Evolutionary conservation across 2,888 invertebrate genomes (phyloP).

Genomic region (Augiades crinisus): DNA sequence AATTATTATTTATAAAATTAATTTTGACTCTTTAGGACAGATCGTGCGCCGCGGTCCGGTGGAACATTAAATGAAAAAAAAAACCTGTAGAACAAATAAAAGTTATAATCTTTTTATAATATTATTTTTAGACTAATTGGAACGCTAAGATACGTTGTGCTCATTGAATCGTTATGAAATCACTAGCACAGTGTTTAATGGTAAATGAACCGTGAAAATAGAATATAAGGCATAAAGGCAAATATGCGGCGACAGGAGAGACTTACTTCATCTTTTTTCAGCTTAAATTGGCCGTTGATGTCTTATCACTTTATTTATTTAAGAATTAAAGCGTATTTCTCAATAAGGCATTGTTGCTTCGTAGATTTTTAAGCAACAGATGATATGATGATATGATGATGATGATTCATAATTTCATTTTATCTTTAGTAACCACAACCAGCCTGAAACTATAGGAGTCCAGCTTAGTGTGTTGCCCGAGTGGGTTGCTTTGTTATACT

Average conservation of each 20-base stretch:
- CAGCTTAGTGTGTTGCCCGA: no score
- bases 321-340: no score
- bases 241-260: slow-evolving; percentile 2
- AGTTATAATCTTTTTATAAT: slow-evolving; percentile 10
- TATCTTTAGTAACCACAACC: no score
- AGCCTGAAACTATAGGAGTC: no score
- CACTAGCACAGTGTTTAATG: slow-evolving; percentile 5
- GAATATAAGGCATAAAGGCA: not conserved
- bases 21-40: not conserved
- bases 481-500: no score
- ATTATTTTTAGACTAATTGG: slow-evolving; percentile 13
- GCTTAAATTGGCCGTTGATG: not conserved
- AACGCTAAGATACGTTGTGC: slow-evolving; percentile 18
- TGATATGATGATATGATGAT: no score
- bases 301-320: not conserved
- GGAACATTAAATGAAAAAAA: slow-evolving; percentile 4
- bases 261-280: slow-evolving; percentile 4
- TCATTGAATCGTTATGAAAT: slow-evolving; percentile 18
- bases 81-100: not conserved
- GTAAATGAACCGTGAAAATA: slow-evolving; percentile 21
- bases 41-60: not conserved
- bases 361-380: no score
- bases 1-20: no score
- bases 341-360: no score
- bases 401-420: no score